Percentiles rank a stretch among this genome's conserved stretches.
phyloP scores from a whole-genome alignment of 2,113 vertebrate species.

The Amblyornis subalaris region DNA sequence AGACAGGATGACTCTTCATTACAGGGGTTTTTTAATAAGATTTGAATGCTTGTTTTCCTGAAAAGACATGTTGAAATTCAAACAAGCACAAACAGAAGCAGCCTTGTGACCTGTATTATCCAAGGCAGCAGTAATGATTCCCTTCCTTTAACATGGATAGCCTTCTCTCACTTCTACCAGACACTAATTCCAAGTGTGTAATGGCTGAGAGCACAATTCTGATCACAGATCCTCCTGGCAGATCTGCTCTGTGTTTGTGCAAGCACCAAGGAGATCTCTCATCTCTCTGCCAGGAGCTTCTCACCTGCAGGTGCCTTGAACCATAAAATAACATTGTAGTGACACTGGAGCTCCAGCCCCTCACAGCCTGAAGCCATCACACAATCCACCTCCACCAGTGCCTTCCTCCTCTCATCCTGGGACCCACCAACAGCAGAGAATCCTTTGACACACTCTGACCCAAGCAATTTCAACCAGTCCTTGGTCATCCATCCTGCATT shows the following conservation, averaged over 20 bases:
- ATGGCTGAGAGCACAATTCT: neutral
- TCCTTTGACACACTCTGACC: accelerated
- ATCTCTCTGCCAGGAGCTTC: neutral
- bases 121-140: neutral
- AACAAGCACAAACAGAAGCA: neutral
- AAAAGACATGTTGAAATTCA: neutral
- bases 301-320: neutral
- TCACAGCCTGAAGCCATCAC: accelerated
- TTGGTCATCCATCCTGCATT: neutral
- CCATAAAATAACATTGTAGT: accelerated
- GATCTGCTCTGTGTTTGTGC: neutral
- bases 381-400: accelerated
- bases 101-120: neutral
- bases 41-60: neutral
- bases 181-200: neutral
- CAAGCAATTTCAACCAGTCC: neutral
- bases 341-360: neutral
- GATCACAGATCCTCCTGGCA: neutral
- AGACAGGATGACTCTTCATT: neutral
- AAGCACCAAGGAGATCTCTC: neutral
- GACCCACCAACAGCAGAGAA: neutral
- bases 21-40: neutral
- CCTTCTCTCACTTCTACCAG: neutral
- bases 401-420: neutral
- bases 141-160: neutral